These are phyloP conservation scores for Platynereis dumerilii DNA, from an alignment of 2,888 invertebrate genomes.

Conservation along the genomic window DNA sequence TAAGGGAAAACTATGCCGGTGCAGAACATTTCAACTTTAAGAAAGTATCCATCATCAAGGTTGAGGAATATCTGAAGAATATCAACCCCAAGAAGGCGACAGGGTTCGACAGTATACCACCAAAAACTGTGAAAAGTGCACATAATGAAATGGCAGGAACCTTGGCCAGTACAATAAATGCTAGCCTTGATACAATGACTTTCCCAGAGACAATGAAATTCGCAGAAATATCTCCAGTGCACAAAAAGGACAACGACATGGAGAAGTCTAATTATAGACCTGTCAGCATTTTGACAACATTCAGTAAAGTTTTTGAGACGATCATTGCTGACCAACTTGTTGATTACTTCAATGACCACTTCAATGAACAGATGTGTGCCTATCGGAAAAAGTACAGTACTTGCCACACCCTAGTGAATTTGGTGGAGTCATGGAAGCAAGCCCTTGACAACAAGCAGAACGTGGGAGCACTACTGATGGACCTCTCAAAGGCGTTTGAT, in stretches of 20 bases:
- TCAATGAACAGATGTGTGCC: background rate
- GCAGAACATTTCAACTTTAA: background rate
- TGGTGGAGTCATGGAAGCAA: conserved; percentile 4
- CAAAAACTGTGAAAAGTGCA: background rate
- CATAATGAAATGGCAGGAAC: background rate
- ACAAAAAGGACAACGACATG: background rate
- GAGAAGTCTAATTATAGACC: background rate
- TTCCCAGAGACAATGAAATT: background rate
- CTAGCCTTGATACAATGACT: background rate
- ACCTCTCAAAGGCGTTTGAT: conserved; percentile 5
- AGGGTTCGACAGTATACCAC: background rate
- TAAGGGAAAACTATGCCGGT: background rate
- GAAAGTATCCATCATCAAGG: background rate
- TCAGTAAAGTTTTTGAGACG: background rate
- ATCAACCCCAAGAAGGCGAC: conserved; percentile 2
- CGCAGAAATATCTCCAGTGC: background rate
- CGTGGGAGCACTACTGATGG: background rate
- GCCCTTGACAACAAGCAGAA: background rate
- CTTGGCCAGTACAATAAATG: background rate
- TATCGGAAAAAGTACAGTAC: background rate
- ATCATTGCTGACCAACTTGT: conserved; percentile 1
- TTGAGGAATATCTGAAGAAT: background rate
- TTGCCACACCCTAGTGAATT: background rate
- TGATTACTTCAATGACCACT: background rate
- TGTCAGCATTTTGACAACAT: background rate